Base-by-base conservation (phyloP, 2,797 vertebrate species). In the Aphelocoma californica region DNA sequence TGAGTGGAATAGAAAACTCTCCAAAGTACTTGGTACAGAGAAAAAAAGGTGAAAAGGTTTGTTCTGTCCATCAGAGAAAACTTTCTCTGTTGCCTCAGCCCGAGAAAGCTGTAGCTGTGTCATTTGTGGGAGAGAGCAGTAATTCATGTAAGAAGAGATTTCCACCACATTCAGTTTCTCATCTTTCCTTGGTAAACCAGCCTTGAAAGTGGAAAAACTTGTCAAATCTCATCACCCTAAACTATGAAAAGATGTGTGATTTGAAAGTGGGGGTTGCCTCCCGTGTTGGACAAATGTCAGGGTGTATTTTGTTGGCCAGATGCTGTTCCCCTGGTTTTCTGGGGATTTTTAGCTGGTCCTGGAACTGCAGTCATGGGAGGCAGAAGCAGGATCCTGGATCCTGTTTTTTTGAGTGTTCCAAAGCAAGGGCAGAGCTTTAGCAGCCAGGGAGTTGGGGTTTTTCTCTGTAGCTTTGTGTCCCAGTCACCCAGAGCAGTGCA, bases 141-240 rank as follows among this genome's bases (percentile, higher is more conserved):
- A 65, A 81, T 64, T 88, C 26, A 7, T 77, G 48, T 51, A 64
- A 92, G 79, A 75, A 42, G 73, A 93, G 44, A 64, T 70, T 58
- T 50, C 38, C 5, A 53, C 70, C 70, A 45, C 5, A 4, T 82
- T 89, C 83, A 56, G 0, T 67, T 80, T 87, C 78, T 91, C 51
- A 4, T 77, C 87, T 94, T 95, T 53, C n/a, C 17, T 42, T 28
- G 38, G 60, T 77, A 85, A 91, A 89, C 38, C 40, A 85, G 45
- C 42, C 34, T 80, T 82, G 60, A 80, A 93, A 58, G 32, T 82
- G 84, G 67, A 94, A 73, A 42, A 92, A 66, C 42, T 56, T 42
- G 58, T 62, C 45, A 53, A 26, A 72, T 74, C 48, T 81, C 42
- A 29, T 86, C 47, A n/a, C 42, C 18, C 32, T 74, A 7, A 79